A percentile compares a stretch with the other conserved stretches of the same genome.
These are phyloP conservation scores for Mallotus villosus DNA, from an alignment of 2,797 vertebrate species.

Conservation along the genomic window DNA sequence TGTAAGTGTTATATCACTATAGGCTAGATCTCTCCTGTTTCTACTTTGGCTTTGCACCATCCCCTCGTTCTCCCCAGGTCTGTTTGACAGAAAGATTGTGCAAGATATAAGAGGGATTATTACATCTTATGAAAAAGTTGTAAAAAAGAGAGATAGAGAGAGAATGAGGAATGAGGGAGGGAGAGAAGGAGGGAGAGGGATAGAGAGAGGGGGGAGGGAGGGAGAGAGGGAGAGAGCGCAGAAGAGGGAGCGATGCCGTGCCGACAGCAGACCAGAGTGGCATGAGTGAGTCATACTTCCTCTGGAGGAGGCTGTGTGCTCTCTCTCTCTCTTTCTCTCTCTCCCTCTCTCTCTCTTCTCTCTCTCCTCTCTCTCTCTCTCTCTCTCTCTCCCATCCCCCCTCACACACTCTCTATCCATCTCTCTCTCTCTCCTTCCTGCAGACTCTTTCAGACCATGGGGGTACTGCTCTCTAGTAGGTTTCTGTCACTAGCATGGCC, in stretches of 20 bases:
- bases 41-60: no score
- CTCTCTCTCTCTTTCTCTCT: slow-evolving; percentile 7
- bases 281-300: slow-evolving; percentile 43
- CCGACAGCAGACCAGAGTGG: slow-evolving; percentile 26
- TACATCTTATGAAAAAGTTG: not conserved
- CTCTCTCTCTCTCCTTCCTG: no score
- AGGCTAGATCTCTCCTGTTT: no score
- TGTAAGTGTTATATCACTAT: not conserved
- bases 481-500: no score
- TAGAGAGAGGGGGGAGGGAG: not conserved
- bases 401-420: no score
- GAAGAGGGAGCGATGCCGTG: slow-evolving; percentile 12
- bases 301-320: slow-evolving; percentile 25
- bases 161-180: slow-evolving; percentile 7
- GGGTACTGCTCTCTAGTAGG: no score
- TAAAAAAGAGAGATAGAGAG: not conserved
- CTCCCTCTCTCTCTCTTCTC: not conserved
- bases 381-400: no score
- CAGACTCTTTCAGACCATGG: no score
- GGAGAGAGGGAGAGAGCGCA: not conserved
- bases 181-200: not conserved
- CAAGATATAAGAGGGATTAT: no score
- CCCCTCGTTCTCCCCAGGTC: no score
- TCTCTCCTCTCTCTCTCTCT: not conserved
- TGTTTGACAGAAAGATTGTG: no score